These are phyloP conservation scores for Prietella phreatophila DNA, from an alignment of 2,113 vertebrate genomes.

Conservation along the genomic window DNA sequence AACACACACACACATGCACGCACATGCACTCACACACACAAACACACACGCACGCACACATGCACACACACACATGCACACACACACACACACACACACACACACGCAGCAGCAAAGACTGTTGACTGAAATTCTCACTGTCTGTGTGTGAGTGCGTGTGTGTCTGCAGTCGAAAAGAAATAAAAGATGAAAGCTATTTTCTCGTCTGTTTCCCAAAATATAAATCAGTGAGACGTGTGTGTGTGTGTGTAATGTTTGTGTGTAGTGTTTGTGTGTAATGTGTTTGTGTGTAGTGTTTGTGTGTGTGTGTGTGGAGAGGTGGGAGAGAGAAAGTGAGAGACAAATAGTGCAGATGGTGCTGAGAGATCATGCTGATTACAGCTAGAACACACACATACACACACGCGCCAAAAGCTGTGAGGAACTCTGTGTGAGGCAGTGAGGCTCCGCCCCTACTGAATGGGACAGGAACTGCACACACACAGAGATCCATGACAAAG, in stretches of 20 bases:
- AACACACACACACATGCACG: constrained; percentile 49
- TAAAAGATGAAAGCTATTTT: too few species aligned
- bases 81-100: too few species aligned
- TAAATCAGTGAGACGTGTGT: too few species aligned
- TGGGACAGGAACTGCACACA: not conserved
- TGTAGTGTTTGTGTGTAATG: too few species aligned
- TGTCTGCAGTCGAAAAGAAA: too few species aligned
- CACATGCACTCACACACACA: constrained; percentile 10
- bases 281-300: not conserved
- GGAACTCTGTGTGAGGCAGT: not conserved
- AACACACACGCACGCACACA: constrained; percentile 44
- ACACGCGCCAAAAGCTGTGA: not conserved
- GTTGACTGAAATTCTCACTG: too few species aligned
- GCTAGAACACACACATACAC: constrained; percentile 36
- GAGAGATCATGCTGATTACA: constrained; percentile 51
- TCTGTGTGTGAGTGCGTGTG: too few species aligned
- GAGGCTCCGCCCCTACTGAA: constrained; percentile 33
- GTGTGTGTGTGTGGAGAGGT: not conserved
- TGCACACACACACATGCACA: not conserved
- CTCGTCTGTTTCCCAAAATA: too few species aligned
- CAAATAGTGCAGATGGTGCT: constrained; percentile 54
- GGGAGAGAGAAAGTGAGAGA: constrained; percentile 27
- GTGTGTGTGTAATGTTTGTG: too few species aligned
- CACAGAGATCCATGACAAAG: too few species aligned
- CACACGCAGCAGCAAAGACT: too few species aligned